These are phyloP conservation scores for Pogona vitticeps DNA, from an alignment of 2,113 vertebrate genomes.

Conservation along the genomic window DNA sequence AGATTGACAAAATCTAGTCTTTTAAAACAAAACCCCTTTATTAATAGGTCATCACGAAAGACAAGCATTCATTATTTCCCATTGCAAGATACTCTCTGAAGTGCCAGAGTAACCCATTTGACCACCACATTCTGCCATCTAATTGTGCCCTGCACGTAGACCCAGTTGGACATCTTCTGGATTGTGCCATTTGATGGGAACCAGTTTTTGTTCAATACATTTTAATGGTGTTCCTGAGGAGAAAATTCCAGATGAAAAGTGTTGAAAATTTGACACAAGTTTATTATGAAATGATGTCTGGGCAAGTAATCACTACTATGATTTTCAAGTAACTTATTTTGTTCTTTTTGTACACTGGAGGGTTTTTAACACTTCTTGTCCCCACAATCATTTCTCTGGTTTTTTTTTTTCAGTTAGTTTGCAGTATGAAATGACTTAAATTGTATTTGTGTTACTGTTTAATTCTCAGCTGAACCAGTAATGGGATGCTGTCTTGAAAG, in stretches of 20 bases:
- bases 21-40: neutral
- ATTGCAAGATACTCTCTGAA: neutral
- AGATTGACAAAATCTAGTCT: neutral
- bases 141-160: no score
- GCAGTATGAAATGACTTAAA: slow-evolving; percentile 49
- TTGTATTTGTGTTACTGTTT: slow-evolving; percentile 52
- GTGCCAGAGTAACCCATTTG: neutral
- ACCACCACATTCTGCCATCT: neutral
- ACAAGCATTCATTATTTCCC: neutral
- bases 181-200: neutral
- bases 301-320: slow-evolving; percentile 31
- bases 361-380: slow-evolving; percentile 54
- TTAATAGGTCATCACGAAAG: neutral
- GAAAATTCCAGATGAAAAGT: neutral
- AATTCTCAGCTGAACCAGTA: slow-evolving; percentile 44
- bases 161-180: neutral
- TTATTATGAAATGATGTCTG: slow-evolving; percentile 60
- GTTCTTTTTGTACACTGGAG: slow-evolving; percentile 35
- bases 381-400: slow-evolving; percentile 59
- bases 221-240: no score
- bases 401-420: slow-evolving; percentile 48
- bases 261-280: neutral
- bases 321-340: slow-evolving; percentile 44
- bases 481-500: slow-evolving; percentile 43
- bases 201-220: no score